Conservation (phyloP, 1,140 invertebrate species). For the Drosophila aff. region DNA sequence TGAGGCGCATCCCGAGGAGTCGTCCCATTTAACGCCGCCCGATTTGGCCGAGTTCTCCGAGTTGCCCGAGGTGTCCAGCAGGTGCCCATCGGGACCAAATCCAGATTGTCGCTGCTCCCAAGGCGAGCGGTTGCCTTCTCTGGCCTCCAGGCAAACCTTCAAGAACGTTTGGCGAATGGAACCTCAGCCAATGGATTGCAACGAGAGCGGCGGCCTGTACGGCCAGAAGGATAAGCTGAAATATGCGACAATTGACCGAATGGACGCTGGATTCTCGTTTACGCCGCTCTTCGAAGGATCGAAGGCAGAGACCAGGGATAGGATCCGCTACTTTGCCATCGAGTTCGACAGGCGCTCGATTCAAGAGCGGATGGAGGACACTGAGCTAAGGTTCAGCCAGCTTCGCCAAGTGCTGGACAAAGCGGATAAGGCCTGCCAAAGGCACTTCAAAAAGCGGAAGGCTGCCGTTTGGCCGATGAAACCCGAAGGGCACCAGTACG, state of each 20-base stretch:
- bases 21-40: no score
- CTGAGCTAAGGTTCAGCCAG: constrained; percentile 19
- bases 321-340: not conserved
- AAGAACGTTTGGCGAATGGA: constrained; percentile 6
- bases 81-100: not conserved
- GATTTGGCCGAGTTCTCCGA: no score
- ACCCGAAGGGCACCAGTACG: not conserved
- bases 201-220: not conserved
- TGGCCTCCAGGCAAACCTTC: constrained; percentile 2
- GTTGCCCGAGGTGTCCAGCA: not conserved
- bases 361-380: constrained; percentile 1
- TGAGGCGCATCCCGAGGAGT: no score
- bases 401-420: constrained; percentile 33
- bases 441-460: not conserved
- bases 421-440: not conserved
- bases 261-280: not conserved
- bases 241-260: constrained; percentile 9
- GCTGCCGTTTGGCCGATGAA: not conserved
- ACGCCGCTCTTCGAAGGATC: not conserved
- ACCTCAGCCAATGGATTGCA: no score
- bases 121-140: not conserved
- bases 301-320: not conserved
- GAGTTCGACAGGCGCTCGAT: constrained; percentile 8
- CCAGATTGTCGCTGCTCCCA: not conserved
- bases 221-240: not conserved